Evolutionary conservation across 2,113 vertebrate species (phyloP).

Genomic region (Astur gentilis): DNA sequence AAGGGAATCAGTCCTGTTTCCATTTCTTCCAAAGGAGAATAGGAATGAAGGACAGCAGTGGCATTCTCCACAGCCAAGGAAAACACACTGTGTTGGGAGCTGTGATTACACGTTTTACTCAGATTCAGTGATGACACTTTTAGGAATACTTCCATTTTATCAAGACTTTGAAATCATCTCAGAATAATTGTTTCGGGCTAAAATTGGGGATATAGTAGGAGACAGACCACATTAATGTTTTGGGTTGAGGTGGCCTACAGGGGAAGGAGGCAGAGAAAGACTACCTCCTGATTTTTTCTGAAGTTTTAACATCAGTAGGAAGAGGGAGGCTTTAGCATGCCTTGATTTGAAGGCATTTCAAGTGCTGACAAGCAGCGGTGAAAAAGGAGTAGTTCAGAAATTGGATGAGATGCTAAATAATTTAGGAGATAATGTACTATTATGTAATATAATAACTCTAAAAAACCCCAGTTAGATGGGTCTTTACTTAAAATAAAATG

Average conservation of each 20-base stretch:
- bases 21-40: neutral
- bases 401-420: neutral
- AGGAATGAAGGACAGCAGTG: neutral
- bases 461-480: accelerated
- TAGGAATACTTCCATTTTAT: neutral
- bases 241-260: neutral
- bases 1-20: neutral
- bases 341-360: neutral
- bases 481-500: neutral
- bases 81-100: neutral
- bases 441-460: neutral
- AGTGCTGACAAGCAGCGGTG: neutral
- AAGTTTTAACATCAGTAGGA: neutral
- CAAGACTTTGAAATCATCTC: neutral
- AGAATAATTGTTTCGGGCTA: neutral
- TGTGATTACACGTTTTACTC: neutral
- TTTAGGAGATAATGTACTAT: neutral
- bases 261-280: neutral
- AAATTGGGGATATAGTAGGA: neutral
- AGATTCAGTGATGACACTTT: neutral
- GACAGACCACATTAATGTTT: neutral
- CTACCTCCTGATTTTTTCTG: neutral
- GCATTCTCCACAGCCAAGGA: neutral
- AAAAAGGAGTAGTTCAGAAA: neutral
- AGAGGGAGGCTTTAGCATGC: neutral